Conservation (phyloP, 1,140 invertebrate species). For the Scaptomyza pallida region DNA sequence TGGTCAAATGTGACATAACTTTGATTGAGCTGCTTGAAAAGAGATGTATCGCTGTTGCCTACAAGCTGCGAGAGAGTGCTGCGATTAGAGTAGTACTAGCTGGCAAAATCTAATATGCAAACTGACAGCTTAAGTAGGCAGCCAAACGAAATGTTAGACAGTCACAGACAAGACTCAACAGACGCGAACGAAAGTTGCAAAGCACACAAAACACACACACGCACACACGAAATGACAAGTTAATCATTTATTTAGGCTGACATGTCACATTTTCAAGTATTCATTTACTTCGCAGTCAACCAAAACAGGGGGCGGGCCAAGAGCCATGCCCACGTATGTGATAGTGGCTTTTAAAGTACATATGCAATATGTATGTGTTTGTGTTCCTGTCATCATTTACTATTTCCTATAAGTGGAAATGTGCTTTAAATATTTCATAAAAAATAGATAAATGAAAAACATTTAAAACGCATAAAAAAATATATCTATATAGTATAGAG, state of each 20-base stretch:
- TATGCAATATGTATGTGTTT: background rate
- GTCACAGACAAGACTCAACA: constrained; percentile 51
- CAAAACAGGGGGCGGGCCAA: constrained; percentile 5
- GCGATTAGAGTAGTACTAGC: constrained; percentile 36
- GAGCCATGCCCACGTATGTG: constrained; percentile 4
- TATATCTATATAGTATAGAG: no score
- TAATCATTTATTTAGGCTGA: constrained; percentile 81
- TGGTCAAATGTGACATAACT: constrained; percentile 65
- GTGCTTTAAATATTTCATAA: background rate
- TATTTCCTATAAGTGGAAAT: no score
- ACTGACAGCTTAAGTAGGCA: constrained; percentile 77
- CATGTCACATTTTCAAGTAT: constrained; percentile 80
- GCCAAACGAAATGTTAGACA: constrained; percentile 66
- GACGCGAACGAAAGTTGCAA: constrained; percentile 32
- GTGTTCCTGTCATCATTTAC: constrained; percentile 3
- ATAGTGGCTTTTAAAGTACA: constrained; percentile 21
- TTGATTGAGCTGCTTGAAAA: constrained; percentile 60
- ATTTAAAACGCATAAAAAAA: no score
- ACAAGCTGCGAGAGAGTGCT: background rate
- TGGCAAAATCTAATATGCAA: constrained; percentile 64
- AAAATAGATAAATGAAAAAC: no score
- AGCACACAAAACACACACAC: constrained; percentile 16
- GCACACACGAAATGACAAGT: constrained; percentile 65
- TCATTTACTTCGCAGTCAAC: constrained; percentile 63
- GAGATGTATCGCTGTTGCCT: background rate